Evolutionary conservation across 2,888 invertebrate species (phyloP).

Genomic region (Drosophila incognita): DNA sequence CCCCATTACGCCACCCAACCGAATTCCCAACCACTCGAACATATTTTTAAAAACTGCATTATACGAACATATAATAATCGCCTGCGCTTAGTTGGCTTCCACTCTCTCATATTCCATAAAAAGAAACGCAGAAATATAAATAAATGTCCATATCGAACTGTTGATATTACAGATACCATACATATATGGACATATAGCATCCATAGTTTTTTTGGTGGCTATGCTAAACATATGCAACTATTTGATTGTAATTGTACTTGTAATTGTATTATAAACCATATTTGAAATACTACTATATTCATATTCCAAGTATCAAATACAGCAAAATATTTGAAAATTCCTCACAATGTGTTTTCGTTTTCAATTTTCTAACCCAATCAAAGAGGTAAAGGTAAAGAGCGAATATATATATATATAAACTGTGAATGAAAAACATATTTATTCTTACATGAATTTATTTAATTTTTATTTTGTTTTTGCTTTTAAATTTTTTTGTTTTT

Average conservation of each 20-base stretch:
- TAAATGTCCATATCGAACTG: constrained; percentile 59
- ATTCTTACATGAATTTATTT: constrained; percentile 76
- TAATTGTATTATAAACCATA: constrained; percentile 66
- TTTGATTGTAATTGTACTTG: constrained; percentile 74
- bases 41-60: constrained; percentile 17
- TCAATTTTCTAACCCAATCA: neutral
- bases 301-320: constrained; percentile 78
- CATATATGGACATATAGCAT: constrained; percentile 42
- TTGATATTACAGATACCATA: constrained; percentile 39
- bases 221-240: constrained; percentile 57
- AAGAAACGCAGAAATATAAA: constrained; percentile 17
- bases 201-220: constrained; percentile 37
- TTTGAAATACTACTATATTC: constrained; percentile 71
- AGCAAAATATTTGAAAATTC: constrained; percentile 56
- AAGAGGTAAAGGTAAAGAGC: neutral
- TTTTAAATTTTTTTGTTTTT: constrained; percentile 70
- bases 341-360: neutral
- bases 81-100: constrained; percentile 55
- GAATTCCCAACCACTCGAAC: neutral
- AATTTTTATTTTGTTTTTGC: constrained; percentile 77
- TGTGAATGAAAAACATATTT: constrained; percentile 5
- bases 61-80: constrained; percentile 29
- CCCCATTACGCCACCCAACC: constrained; percentile 2
- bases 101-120: constrained; percentile 18
- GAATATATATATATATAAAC: neutral